These are phyloP conservation scores for Mnemiopsis leidyi DNA, from an alignment of 37 sponge, comb jelly and placozoan genomes.

Conservation along the genomic window DNA sequence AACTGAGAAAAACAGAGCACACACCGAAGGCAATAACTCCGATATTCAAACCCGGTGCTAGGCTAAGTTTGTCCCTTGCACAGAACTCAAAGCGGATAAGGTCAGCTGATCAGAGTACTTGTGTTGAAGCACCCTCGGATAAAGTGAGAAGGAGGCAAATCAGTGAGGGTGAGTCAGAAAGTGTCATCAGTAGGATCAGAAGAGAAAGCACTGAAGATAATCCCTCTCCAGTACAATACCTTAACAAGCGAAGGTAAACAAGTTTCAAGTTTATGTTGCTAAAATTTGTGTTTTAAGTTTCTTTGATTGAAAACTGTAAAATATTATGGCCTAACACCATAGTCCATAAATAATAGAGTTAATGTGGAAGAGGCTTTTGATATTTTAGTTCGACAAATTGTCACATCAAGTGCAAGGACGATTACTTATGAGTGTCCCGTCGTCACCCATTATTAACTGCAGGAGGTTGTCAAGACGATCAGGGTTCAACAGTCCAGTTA, in stretches of 20 bases:
- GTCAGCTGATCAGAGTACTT: not conserved
- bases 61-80: not conserved
- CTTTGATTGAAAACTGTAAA: no score
- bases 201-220: not conserved
- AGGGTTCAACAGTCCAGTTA: conserved; percentile 1
- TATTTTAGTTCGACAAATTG: no score
- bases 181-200: not conserved
- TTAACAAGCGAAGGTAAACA: not conserved
- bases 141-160: not conserved
- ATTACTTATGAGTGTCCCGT: no score
- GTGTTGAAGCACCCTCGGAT: not conserved
- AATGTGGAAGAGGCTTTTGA: no score
- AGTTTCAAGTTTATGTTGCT: no score
- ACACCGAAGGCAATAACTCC: not conserved
- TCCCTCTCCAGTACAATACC: not conserved
- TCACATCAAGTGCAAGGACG: no score
- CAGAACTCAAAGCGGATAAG: not conserved
- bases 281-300: no score
- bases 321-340: no score
- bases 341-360: no score
- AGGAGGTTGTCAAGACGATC: not conserved
- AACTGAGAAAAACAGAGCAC: not conserved
- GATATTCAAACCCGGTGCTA: not conserved
- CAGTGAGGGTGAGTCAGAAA: not conserved
- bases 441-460: not conserved